Conservation (phyloP, 2,888 invertebrate species). For the Unio pictorum region DNA sequence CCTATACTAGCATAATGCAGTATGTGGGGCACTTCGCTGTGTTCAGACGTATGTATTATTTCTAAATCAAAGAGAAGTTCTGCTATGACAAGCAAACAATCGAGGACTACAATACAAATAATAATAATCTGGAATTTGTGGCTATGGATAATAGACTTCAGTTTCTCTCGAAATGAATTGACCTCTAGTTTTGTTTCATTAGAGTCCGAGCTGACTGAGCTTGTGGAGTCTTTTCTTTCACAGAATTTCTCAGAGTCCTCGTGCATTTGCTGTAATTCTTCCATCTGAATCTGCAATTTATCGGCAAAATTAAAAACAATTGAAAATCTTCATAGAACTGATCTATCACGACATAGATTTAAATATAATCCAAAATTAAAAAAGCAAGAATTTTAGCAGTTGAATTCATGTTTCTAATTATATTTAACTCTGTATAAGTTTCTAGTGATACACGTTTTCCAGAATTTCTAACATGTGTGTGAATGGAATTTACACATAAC, state of each 20-base stretch:
- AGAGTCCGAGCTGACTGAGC: slow-evolving; percentile 49
- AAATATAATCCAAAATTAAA: no score
- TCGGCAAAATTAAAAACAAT: no score
- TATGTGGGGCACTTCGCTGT: slow-evolving; percentile 55
- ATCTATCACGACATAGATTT: no score
- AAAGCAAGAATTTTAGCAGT: no score
- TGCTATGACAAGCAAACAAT: slow-evolving; percentile 70
- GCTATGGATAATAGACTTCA: slow-evolving; percentile 57
- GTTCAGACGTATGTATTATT: slow-evolving; percentile 49
- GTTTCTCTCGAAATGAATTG: slow-evolving; percentile 48
- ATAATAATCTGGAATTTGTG: slow-evolving; percentile 68
- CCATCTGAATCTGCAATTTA: slow-evolving; percentile 62
- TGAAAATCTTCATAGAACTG: no score
- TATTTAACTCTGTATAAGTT: no score
- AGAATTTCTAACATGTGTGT: no score
- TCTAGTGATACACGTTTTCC: no score
- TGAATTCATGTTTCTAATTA: no score
- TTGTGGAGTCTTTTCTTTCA: no score
- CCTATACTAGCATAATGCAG: slow-evolving; percentile 69
- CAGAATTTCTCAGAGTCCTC: no score
- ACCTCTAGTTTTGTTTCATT: slow-evolving; percentile 56
- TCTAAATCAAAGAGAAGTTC: slow-evolving; percentile 71
- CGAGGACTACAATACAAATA: slow-evolving; percentile 70
- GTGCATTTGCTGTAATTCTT: slow-evolving; percentile 36
- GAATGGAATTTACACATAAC: no score